Base-by-base conservation (phyloP, 1,140 invertebrate species). In the Ips nitidus region DNA sequence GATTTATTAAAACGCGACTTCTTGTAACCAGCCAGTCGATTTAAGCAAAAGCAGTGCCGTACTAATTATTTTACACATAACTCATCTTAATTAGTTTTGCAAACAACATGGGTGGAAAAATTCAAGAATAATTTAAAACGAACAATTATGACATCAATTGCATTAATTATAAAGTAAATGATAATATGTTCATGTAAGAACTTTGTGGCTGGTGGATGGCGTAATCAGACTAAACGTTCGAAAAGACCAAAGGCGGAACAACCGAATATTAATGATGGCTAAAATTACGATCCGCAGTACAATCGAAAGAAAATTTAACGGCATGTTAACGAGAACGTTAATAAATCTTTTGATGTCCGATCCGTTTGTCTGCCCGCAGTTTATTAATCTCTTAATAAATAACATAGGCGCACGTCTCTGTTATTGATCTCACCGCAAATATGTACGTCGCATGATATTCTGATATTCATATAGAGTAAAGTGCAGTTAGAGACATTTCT, bases 221-320 rank as follows among this genome's bases (percentile, higher is more conserved):
- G 22, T 50, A 50, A 50, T 50, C 45, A 50, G 45, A 50, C 45
- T 22, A 55, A 38, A 8, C 36, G 36, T 36, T 22, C 22, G 5
- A 45, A 59, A 66, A 47, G 56, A 59, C 22, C 43, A 58, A 52
- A 68, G 39, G 57, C 57, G 56, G 58, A 63, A 69, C 59, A 69
- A 62, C 67, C 50, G 67, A 63, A 62, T 63, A 63, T 64, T 63
- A 70, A 70, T 70, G 61, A 70, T 70, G 45, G 61, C 52, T 70
- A 63, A 64, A 69, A 70, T 70, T 70, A 70, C 43, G 61, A 62
- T 64, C 52, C 53, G 38, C 37, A 4, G 37, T 58, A 70, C 61
- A 70, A 70, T 70, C 53, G 58, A 59, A 70, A 58, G 60, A 70
- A 58, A 47, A 70, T 64, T 70, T 63, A 64, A 62, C 61, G 60